Percentiles rank a stretch among this genome's conserved stretches.
These are phyloP conservation scores for Trichacis sp. DNA, from an alignment of 2,888 invertebrate genomes.

Conservation along the genomic window DNA sequence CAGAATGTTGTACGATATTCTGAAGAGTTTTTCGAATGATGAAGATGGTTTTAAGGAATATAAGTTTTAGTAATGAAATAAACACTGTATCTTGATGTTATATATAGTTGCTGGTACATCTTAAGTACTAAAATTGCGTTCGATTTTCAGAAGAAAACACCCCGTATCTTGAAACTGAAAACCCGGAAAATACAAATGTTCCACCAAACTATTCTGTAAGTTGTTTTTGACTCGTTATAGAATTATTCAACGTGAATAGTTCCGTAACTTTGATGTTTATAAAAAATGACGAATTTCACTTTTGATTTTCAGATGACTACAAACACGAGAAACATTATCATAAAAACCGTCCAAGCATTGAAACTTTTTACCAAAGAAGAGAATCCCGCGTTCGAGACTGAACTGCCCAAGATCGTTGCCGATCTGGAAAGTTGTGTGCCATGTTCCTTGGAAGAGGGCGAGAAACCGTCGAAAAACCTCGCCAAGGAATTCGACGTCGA, in stretches of 20 bases:
- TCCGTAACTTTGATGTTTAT: too few relatives aligned
- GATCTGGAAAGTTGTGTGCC: constrained; percentile 46
- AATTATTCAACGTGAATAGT: too few relatives aligned
- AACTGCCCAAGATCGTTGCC: constrained; percentile 54
- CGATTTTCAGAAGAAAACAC: background rate
- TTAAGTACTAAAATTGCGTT: too few relatives aligned
- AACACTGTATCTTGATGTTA: too few relatives aligned
- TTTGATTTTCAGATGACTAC: constrained; percentile 2
- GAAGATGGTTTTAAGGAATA: background rate
- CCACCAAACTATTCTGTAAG: background rate
- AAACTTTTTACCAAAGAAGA: constrained; percentile 47
- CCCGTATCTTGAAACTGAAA: background rate
- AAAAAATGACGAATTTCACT: too few relatives aligned
- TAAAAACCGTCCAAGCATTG: constrained; percentile 39
- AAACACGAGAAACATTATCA: constrained; percentile 22
- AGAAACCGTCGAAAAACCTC: constrained; percentile 25
- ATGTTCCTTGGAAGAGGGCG: constrained; percentile 16
- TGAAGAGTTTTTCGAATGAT: background rate
- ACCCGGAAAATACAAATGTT: background rate
- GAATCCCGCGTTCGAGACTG: constrained; percentile 53
- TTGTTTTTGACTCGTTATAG: too few relatives aligned
- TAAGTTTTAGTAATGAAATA: too few relatives aligned
- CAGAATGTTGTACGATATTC: background rate
- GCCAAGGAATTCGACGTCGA: constrained; percentile 49
- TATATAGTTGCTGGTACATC: too few relatives aligned